Conservation (phyloP, 1,140 invertebrate genomes). For the Lasaia peninsularis region DNA sequence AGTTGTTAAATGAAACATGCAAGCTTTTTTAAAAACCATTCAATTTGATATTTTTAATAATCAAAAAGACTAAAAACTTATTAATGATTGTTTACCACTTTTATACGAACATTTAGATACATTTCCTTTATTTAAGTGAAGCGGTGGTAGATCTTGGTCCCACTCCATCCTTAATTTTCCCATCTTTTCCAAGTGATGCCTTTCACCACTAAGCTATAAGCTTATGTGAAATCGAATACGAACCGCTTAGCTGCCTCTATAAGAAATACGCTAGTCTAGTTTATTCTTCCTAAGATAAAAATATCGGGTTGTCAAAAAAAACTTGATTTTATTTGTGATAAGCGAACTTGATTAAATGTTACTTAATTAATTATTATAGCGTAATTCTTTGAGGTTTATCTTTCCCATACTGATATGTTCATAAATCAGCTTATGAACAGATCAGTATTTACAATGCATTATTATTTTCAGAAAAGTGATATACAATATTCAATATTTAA, state of each 20-base stretch:
- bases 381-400: conserved; percentile 51
- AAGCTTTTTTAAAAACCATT: neutral
- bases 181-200: conserved; percentile 40
- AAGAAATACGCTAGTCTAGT: conserved; percentile 14
- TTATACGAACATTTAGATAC: no score
- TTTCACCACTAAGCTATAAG: conserved; percentile 64
- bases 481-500: conserved; percentile 51
- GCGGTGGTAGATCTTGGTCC: conserved; percentile 56
- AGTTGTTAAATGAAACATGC: neutral
- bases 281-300: no score
- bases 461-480: conserved; percentile 60
- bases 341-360: no score
- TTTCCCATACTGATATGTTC: conserved; percentile 44
- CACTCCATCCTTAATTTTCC: conserved; percentile 25
- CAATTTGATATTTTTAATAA: neutral
- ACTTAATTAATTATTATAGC: conserved; percentile 17
- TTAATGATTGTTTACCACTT: neutral
- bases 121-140: conserved; percentile 39
- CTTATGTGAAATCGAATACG: conserved; percentile 66
- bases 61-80: neutral
- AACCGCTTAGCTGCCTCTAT: conserved; percentile 72
- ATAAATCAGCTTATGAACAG: conserved; percentile 55
- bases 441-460: conserved; percentile 37
- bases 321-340: no score
- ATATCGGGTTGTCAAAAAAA: no score